Base-by-base conservation (phyloP, 37 sponge, comb jelly and placozoan species). In the Haliclona indistincta region DNA sequence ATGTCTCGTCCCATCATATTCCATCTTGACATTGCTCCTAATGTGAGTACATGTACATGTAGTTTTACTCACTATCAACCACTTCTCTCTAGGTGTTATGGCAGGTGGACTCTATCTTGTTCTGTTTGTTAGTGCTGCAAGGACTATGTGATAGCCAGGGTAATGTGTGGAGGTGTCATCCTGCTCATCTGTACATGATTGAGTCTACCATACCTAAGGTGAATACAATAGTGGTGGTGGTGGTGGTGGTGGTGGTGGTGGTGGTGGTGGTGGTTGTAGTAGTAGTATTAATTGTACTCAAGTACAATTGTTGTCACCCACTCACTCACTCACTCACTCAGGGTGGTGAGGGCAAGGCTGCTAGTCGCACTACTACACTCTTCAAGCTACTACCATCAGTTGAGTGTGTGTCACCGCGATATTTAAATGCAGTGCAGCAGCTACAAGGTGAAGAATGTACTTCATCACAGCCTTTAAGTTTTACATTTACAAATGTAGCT, bases 11-110 rank as follows among this genome's bases (percentile, higher is more conserved):
- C 30, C 20, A 63, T 41, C 19, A 77, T 88, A 0, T 74, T 49
- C 37, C 83, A 82, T 43, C 58, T 88, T 4, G 89, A 88, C 47
- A 78, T 88, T 70, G 64, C 83, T 36, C 71, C 82, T 25, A 74
- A 33, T 54, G 86, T 86, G 39, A 67, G 74, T 51, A 71, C 1
- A 33, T n/a, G 33, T 43, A 25, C 38, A 58, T 39, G 32, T 19
- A 43, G 28, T 13, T 30, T 63, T 58, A 26, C 7, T 8, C n/a
- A 30, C 20, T 41, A 37, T 36, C 23, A 7, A 37, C 29, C n/a
- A n/a, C 3, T 72, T 29, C 53, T 22, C 25, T 29, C 3, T 58
- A 82, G 83, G 73, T 87, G 1, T 22, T 81, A 17, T 43, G 60
- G 34, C 65, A 81, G 36, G 75, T 87, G 22, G 88, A 75, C 36